A percentile compares a stretch with the other conserved stretches of the same genome.
phyloP scores from a whole-genome alignment of 1,140 invertebrate species.

The Cydia strobilella region DNA sequence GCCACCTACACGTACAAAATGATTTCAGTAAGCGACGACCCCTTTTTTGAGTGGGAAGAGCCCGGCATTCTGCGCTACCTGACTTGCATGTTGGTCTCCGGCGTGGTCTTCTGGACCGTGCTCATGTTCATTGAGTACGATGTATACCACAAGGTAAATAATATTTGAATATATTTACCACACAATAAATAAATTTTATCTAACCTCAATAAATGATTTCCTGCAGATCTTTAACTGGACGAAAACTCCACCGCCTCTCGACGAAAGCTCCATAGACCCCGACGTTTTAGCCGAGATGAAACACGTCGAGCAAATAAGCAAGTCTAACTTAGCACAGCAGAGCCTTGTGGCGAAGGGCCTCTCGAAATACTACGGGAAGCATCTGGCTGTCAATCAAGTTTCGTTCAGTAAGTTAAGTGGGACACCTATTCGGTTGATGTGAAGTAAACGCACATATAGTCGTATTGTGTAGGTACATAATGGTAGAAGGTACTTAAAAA shows the following conservation, averaged over 20 bases:
- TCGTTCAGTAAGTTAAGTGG: constrained; percentile 81
- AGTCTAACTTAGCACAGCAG: constrained; percentile 50
- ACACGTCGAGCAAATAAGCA: constrained; percentile 53
- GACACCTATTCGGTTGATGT: neutral
- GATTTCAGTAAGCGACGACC: constrained; percentile 69
- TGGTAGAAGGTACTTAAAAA: no score
- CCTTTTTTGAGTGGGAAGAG: constrained; percentile 76
- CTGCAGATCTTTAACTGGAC: constrained; percentile 51
- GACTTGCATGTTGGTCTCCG: constrained; percentile 58
- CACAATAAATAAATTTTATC: neutral
- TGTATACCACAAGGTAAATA: constrained; percentile 50
- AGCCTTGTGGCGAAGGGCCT: constrained; percentile 78
- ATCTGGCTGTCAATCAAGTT: constrained; percentile 87
- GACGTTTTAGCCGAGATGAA: constrained; percentile 75
- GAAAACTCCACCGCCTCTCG: constrained; percentile 51
- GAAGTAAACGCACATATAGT: no score
- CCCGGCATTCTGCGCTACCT: constrained; percentile 78
- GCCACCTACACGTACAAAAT: neutral
- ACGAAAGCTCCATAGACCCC: constrained; percentile 51
- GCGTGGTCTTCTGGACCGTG: constrained; percentile 63
- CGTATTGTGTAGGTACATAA: no score
- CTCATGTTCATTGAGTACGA: constrained; percentile 76
- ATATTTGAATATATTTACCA: no score
- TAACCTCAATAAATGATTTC: constrained; percentile 13
- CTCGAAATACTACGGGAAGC: constrained; percentile 85